Base-by-base conservation (phyloP, 2,113 vertebrate species). In the Reinhardtius hippoglossoides region DNA sequence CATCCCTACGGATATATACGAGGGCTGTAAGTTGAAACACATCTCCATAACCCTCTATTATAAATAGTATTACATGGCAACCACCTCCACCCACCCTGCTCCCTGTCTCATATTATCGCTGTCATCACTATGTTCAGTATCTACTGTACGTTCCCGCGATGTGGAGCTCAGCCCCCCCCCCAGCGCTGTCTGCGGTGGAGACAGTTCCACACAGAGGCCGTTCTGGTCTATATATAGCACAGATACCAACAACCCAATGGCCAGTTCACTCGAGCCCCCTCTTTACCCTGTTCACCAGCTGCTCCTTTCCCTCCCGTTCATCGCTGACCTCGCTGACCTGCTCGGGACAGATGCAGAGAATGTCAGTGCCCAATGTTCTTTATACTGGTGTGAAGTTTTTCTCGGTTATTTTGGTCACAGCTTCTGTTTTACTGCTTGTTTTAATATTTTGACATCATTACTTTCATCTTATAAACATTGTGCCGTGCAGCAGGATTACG, bases 1-100 rank as follows among this genome's bases (percentile, higher is more conserved):
- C 76, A 98, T 98, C 85, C 97, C 97, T 13, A 98, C 97, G 0
- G 97, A 98, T 74, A 98, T 98, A 87, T 98, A 97, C 5, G 96
- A 98, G 85, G 96, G 97, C 85, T 98, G 97, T 98, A 94, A 98
- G 97, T 98, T 90, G 31, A 63, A 70, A 66, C 8, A 21, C 16
- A 18, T 6, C 15, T 52, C 18, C 31, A 21, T 16, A 44, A 35
- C 3, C 9, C 14, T 50, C 21, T 27, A 2, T 65, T 72, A 73
- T 64, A 46, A 64, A 73, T 57, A 66, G 15, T n/a, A n/a, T 27
- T 13, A 56, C 59, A 48, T 13, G 12, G 65, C 27, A 48, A 46
- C 54, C 62, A 56, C 10, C 67, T 40, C 42, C 54, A 18, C 23
- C 57, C 31, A 5, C 42, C 27, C 21, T n/a, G 5, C 46, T 46